Evolutionary conservation across 2,113 vertebrate species (phyloP), one percentile per base, ranked within the genome.

Genomic region (Strix aluco): DNA sequence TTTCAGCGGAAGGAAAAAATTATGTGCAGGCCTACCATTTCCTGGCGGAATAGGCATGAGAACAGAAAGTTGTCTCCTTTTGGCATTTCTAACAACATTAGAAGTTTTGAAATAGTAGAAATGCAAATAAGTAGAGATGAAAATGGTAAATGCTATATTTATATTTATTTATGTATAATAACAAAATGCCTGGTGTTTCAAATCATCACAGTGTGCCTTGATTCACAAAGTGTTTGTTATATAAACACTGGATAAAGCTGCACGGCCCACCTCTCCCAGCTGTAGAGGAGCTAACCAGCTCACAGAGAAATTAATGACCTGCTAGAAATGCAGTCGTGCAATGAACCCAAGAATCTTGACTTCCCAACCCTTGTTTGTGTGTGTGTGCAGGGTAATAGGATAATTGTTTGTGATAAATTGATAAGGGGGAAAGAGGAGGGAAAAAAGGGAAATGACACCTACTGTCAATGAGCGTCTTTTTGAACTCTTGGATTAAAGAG

Each of bases 101-200:
- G 57, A 87, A 86, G 27, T 57, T 93, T 70, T n/a, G 25, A 73
- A 93, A 32, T 30, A 47, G 38, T 18, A n/a, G 42, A 65, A 92
- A 84, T 61, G 69, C 49, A 79, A 67, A 44, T 44, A 71, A 71
- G 55, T 15, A 3, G 74, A 72, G 54, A 15, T 66, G 61, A 21
- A 94, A 80, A 34, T 72, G 49, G 58, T 65, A 73, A 75, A 32
- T 26, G 44, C 55, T 62, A 1, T 77, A 44, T 92, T 82, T 65
- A 6, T 92, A 29, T 95, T 83, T 92, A 61, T 85, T 92, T 63
- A 21, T 51, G 15, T 94, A 3, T 51, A 17, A 32, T 18, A 67
- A 46, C 30, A n/a, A 44, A 70, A 51, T 51, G 49, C 42, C 57
- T 51, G 72, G 83, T 72, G 67, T 91, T 91, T 96, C 81, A 66